Evolutionary conservation across 2,888 invertebrate genomes (phyloP).

Genomic region (Orchesella flavescens): DNA sequence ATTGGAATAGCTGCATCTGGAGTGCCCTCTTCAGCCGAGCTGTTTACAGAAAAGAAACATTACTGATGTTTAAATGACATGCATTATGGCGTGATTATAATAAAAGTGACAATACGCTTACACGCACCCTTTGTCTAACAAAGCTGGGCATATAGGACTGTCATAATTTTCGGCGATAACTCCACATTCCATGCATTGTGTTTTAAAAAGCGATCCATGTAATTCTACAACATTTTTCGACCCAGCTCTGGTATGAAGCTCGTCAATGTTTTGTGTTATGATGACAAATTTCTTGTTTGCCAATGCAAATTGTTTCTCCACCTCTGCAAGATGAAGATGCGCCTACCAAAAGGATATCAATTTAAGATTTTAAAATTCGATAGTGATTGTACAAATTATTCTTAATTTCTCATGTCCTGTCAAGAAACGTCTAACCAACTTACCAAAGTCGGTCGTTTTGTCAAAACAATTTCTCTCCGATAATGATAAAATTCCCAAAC

Average conservation of each 20-base stretch:
- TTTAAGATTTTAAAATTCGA: too few species aligned
- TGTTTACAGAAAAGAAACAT: conserved; percentile 67
- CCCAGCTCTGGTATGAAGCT: conserved; percentile 76
- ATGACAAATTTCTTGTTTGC: conserved; percentile 74
- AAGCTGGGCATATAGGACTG: conserved; percentile 76
- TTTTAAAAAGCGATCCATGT: conserved; percentile 76
- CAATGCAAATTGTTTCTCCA: conserved; percentile 74
- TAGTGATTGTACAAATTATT: too few species aligned
- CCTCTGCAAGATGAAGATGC: conserved; percentile 75
- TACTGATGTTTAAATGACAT: background rate
- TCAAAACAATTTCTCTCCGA: conserved; percentile 75
- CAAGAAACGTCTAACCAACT: too few species aligned
- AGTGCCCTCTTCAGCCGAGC: conserved; percentile 74
- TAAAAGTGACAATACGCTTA: background rate
- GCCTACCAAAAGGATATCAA: conserved; percentile 73
- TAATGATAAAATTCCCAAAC: conserved; percentile 78
- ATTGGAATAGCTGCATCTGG: conserved; percentile 74
- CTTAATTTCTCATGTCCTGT: too few species aligned
- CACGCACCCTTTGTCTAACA: conserved; percentile 75
- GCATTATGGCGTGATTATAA: background rate
- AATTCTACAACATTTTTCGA: conserved; percentile 76
- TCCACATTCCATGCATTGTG: conserved; percentile 74
- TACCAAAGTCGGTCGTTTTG: conserved; percentile 73
- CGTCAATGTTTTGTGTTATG: conserved; percentile 77
- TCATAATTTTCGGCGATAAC: conserved; percentile 74